phyloP scores from a whole-genome alignment of 2,888 invertebrate genomes.

The Nymphalis polychloros region DNA sequence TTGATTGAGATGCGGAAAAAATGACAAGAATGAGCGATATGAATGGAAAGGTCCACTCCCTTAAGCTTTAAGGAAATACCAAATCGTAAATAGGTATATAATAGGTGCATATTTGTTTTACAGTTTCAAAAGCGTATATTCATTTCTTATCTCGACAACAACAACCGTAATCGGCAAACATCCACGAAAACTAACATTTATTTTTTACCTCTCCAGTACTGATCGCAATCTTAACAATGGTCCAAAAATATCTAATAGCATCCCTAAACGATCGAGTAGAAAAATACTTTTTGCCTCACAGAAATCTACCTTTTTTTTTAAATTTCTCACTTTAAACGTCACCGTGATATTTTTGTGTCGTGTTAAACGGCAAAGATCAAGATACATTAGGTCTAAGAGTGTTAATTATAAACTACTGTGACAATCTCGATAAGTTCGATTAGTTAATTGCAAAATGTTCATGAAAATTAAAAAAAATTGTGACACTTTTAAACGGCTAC shows the following conservation, averaged over 20 bases:
- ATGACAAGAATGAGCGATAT: background rate
- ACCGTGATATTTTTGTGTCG: slow-evolving; percentile 50
- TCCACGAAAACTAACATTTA: slow-evolving; percentile 70
- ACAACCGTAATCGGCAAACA: slow-evolving; percentile 60
- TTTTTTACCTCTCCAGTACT: slow-evolving; percentile 67
- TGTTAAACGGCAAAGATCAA: slow-evolving; percentile 60
- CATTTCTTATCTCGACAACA: slow-evolving; percentile 61
- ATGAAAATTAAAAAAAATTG: slow-evolving; percentile 48
- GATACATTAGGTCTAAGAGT: slow-evolving; percentile 72
- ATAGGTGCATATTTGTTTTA: slow-evolving; percentile 60
- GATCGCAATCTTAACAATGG: slow-evolving; percentile 79
- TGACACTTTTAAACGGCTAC: slow-evolving; percentile 24
- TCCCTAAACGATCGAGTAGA: slow-evolving; percentile 80
- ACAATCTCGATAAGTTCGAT: slow-evolving; percentile 66
- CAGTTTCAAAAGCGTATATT: slow-evolving; percentile 62
- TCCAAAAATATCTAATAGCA: slow-evolving; percentile 81
- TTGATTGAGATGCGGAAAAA: background rate
- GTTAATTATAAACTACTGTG: slow-evolving; percentile 74
- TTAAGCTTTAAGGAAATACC: slow-evolving; percentile 29
- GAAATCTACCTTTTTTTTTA: slow-evolving; percentile 64
- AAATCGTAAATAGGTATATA: slow-evolving; percentile 22
- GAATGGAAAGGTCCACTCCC: background rate
- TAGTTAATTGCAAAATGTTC: slow-evolving; percentile 65
- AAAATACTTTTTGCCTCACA: slow-evolving; percentile 78
- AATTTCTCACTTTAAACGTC: slow-evolving; percentile 54